Base-by-base conservation (phyloP, 2,888 invertebrate species). In the Coleophora deauratella region DNA sequence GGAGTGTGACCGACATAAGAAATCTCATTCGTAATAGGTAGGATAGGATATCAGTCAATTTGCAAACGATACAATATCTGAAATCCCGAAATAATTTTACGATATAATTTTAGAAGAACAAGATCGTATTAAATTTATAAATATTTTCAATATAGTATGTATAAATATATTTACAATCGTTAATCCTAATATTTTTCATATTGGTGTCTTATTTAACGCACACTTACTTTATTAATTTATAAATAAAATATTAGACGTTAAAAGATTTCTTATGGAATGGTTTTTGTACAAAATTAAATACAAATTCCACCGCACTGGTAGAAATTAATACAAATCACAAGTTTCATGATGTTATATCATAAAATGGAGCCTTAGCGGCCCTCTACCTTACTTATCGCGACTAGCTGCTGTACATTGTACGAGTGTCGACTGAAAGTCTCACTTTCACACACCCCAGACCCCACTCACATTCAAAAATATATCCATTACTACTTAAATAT, bases 161-260 rank as follows among this genome's bases (percentile, higher is more conserved):
- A 82, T 84, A 85, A 85, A 84, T 85, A 84, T 85, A 85, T 85
- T 80, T 85, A 85, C 85, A 85, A 64, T 75, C 65, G 62, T 76
- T 78, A 75, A 63, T 57, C 55, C 70, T 81, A 81, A 75, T 76
- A 73, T 77, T 66, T 65, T 65, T 77, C 71, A 82, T 80, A 81
- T 85, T 85, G 85, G 85, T 85, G 85, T 85, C 81, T 82, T 84
- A 84, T 78, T 74, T 71, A 77, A 81, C 67, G 79, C 81, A 78
- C 76, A 71, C 81, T 79, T 81, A 81, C 54, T 63, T 68, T 33
- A 64, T 50, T 63, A 58, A 62, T 68, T 67, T 71, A 76, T 72
- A 78, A 78, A 79, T 82, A 72, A 81, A 78, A 74, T 64, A 69
- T 72, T 72, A 80, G 69, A 76, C 63, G 69, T 74, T 73, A 77